Percentiles rank a stretch among this genome's conserved stretches.
Evolutionary conservation across 2,113 vertebrate species (phyloP).

Genomic region (Bambusicola thoracicus): DNA sequence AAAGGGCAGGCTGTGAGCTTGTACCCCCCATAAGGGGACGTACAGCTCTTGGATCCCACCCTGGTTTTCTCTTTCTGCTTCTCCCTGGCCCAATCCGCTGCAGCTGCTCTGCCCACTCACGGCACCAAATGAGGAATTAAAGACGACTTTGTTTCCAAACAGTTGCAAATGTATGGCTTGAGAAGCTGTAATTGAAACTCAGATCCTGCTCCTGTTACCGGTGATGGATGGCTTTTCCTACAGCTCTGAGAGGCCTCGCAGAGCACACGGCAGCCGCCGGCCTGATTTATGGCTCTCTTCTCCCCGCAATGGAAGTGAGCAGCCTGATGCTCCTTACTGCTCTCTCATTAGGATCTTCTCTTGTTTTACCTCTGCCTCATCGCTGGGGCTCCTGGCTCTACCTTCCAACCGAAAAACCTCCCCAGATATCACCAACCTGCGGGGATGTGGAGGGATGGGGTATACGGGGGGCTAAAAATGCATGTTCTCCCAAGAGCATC

Average conservation of each 20-base stretch:
- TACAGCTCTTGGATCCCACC: neutral
- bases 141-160: constrained; percentile 45
- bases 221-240: constrained; percentile 49
- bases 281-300: constrained; percentile 56
- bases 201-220: neutral
- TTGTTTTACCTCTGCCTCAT: neutral
- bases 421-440: accelerated
- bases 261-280: constrained; percentile 10
- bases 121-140: neutral
- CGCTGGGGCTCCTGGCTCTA: neutral
- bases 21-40: accelerated
- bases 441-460: neutral
- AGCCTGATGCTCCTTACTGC: neutral
- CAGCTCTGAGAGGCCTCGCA: constrained; percentile 46
- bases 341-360: neutral
- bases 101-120: neutral
- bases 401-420: neutral
- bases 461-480: constrained; percentile 30
- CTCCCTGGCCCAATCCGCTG: neutral
- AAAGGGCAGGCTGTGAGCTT: neutral
- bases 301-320: neutral
- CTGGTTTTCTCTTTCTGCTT: neutral
- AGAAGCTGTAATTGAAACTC: constrained; percentile 45
- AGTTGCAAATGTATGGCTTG: neutral
- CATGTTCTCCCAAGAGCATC: constrained; percentile 40